A percentile compares a stretch with the other conserved stretches of the same genome.
Conservation (phyloP, 2,797 vertebrate genomes). For the Apogon hyalosoma region DNA sequence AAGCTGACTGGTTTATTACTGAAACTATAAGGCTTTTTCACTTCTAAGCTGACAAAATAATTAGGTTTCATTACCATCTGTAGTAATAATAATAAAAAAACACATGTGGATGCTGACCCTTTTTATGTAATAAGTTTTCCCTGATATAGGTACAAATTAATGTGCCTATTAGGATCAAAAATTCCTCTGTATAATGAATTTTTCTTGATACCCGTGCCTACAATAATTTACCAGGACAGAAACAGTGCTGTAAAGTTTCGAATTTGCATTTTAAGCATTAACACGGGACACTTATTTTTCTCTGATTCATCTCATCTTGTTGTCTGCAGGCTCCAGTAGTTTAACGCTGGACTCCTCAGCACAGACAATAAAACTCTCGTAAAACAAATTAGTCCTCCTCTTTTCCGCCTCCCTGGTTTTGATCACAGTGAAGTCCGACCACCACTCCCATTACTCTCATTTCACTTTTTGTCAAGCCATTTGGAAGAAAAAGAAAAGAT, state of each 20-base stretch:
- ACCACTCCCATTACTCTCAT: slow-evolving; percentile 11
- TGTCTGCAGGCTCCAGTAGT: slow-evolving; percentile 12
- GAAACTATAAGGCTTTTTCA: slow-evolving; percentile 28
- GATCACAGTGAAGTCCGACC: slow-evolving; percentile 27
- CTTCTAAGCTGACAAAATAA: slow-evolving; percentile 29
- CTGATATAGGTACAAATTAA: slow-evolving; percentile 2
- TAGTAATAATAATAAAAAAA: neutral
- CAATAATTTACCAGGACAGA: slow-evolving; percentile 3
- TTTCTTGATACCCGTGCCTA: neutral
- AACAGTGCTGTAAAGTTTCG: neutral
- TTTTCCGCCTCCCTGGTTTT: slow-evolving; percentile 25
- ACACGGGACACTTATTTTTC: neutral
- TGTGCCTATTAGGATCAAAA: neutral
- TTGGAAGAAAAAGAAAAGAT: slow-evolving; percentile 43
- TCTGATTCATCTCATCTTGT: slow-evolving; percentile 11
- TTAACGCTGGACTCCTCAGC: slow-evolving; percentile 33
- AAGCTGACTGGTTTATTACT: slow-evolving; percentile 24
- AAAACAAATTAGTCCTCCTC: slow-evolving; percentile 50
- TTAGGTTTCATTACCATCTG: neutral
- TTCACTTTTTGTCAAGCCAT: slow-evolving; percentile 34
- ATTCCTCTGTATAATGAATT: slow-evolving; percentile 1
- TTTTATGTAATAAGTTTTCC: neutral
- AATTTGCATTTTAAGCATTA: slow-evolving; percentile 14
- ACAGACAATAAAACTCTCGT: slow-evolving; percentile 40
- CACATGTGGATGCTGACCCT: neutral